phyloP scores from a whole-genome alignment of 2,113 vertebrate species.

The Tauraco erythrolophus region DNA sequence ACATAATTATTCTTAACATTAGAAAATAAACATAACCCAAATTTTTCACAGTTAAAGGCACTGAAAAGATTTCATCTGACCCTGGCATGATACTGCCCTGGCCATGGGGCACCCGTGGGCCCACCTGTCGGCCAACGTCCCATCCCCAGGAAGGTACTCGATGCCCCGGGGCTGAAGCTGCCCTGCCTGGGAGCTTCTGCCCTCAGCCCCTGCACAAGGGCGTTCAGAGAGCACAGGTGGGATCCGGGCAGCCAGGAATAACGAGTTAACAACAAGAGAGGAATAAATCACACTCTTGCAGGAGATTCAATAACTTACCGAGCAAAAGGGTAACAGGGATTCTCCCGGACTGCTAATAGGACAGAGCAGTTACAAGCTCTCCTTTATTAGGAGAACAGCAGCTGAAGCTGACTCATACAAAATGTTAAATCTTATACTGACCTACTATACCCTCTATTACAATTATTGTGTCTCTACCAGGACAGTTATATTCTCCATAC shows the following conservation, averaged over 20 bases:
- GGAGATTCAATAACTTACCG: neutral
- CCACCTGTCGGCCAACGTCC: accelerated
- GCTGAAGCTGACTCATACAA: neutral
- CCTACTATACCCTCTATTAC: neutral
- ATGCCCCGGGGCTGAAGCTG: neutral
- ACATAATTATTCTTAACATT: neutral
- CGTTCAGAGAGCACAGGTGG: neutral
- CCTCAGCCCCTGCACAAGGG: accelerated
- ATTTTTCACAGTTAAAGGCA: neutral
- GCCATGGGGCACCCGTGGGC: too few species aligned
- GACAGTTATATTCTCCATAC: neutral
- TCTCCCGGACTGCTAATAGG: neutral
- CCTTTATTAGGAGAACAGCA: neutral
- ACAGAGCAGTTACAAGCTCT: neutral
- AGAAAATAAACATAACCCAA: neutral
- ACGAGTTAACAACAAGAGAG: neutral
- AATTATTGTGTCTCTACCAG: neutral
- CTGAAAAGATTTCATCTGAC: neutral
- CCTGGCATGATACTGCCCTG: neutral
- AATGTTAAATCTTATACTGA: neutral
- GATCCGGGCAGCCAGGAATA: neutral
- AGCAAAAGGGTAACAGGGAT: neutral
- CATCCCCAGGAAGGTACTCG: accelerated
- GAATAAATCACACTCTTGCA: neutral
- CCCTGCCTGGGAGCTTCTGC: neutral